A percentile compares a stretch with the other conserved stretches of the same genome.
Evolutionary conservation across 2,797 vertebrate species (phyloP).

Genomic region (Chiloscyllium punctatum): DNA sequence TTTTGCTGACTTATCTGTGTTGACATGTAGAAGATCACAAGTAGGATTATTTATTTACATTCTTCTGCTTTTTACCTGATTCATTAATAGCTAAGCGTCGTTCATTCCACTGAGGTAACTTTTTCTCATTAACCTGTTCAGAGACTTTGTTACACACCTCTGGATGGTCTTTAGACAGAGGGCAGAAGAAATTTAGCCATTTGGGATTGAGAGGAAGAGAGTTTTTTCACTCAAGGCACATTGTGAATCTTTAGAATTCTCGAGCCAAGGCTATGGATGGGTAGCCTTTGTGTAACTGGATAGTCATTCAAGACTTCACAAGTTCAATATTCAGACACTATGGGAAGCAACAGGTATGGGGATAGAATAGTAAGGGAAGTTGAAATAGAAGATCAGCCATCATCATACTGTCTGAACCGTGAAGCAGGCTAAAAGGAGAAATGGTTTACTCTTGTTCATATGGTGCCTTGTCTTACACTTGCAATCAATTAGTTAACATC

Average conservation of each 20-base stretch:
- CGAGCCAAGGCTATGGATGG: too few species aligned
- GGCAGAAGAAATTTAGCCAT: not conserved
- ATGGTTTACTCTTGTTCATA: not conserved
- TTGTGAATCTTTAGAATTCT: not conserved
- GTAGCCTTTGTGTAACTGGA: not conserved
- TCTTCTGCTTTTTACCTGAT: not conserved
- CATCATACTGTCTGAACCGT: not conserved
- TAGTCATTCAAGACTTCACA: not conserved
- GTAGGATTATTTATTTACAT: not conserved
- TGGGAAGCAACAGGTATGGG: too few species aligned
- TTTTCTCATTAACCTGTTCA: not conserved
- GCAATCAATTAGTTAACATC: not conserved
- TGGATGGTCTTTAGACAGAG: not conserved
- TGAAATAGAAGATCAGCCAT: not conserved
- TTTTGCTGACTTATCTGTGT: not conserved
- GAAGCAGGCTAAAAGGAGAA: not conserved
- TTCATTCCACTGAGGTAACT: not conserved
- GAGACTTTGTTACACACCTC: too few species aligned
- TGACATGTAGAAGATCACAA: not conserved
- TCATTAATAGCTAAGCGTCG: not conserved
- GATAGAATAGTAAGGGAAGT: not conserved
- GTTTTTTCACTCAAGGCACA: not conserved
- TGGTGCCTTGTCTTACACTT: not conserved
- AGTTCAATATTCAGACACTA: not conserved
- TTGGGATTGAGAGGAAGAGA: not conserved